These are phyloP conservation scores for Syritta pipiens DNA, from an alignment of 2,888 invertebrate genomes.

Conservation along the genomic window DNA sequence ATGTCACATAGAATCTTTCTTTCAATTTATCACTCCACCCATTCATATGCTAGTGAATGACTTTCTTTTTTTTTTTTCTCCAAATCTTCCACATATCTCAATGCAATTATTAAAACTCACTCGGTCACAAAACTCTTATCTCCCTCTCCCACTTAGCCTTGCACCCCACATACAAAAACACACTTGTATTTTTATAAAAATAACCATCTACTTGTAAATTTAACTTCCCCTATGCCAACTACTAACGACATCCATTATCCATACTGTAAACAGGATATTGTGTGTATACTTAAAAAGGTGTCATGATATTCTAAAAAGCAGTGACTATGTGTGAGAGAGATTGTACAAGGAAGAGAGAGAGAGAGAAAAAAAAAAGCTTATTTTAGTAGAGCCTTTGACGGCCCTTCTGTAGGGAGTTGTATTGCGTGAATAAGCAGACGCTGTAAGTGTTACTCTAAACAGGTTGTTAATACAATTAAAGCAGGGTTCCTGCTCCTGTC, in stretches of 20 bases:
- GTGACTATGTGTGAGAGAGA: too few relatives aligned
- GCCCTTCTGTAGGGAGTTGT: conserved; percentile 22
- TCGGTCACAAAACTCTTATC: background rate
- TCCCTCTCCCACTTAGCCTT: conserved; percentile 20
- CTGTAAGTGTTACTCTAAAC: conserved; percentile 31
- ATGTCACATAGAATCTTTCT: too few relatives aligned
- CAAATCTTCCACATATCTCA: background rate
- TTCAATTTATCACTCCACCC: too few relatives aligned
- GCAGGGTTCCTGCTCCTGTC: background rate
- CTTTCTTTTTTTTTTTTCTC: background rate
- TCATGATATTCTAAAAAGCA: conserved; percentile 28
- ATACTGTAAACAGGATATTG: conserved; percentile 19
- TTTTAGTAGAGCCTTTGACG: background rate
- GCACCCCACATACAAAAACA: too few relatives aligned
- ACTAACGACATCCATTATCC: conserved; percentile 18
- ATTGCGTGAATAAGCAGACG: conserved; percentile 52
- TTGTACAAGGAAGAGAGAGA: too few relatives aligned
- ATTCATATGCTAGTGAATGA: too few relatives aligned
- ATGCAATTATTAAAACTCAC: background rate
- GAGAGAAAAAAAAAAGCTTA: conserved; percentile 4
- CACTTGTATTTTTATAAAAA: conserved; percentile 7
- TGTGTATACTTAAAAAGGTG: conserved; percentile 28
- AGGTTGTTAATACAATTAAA: conserved; percentile 58
- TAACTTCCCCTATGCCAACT: conserved; percentile 7
- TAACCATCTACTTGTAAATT: conserved; percentile 5